Percentiles rank a stretch among this genome's conserved stretches.
Conservation (phyloP, 1,140 invertebrate species). For the Calliopsis andreniformis region DNA sequence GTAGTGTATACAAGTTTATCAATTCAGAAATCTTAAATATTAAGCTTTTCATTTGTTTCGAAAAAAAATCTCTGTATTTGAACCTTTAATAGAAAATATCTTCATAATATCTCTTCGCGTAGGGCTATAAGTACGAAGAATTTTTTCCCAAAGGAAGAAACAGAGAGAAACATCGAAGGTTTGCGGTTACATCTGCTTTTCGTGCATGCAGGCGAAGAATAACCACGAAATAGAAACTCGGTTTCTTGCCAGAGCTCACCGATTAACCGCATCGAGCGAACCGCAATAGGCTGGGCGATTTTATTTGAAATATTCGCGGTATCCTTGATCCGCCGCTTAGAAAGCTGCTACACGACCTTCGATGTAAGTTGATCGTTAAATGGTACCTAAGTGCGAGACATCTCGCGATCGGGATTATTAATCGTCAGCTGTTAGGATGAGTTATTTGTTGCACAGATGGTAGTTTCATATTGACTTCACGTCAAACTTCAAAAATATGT, state of each 20-base stretch:
- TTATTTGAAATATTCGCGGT: neutral
- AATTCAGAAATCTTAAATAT: too few relatives aligned
- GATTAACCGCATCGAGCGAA: constrained; percentile 17
- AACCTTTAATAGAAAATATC: too few relatives aligned
- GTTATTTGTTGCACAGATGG: too few relatives aligned
- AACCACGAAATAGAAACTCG: constrained; percentile 35
- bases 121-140: neutral
- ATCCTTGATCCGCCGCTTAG: constrained; percentile 6
- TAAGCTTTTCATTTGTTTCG: too few relatives aligned
- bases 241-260: neutral
- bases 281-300: neutral
- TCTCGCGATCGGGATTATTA: too few relatives aligned
- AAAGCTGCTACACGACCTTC: neutral
- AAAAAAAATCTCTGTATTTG: too few relatives aligned
- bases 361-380: neutral
- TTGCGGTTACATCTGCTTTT: constrained; percentile 4
- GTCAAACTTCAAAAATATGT: too few relatives aligned
- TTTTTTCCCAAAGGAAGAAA: neutral
- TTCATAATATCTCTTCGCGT: too few relatives aligned
- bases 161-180: neutral
- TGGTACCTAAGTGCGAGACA: neutral
- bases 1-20: too few relatives aligned
- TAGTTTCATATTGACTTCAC: too few relatives aligned
- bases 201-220: neutral
- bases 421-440: too few relatives aligned